phyloP scores from a whole-genome alignment of 2,888 invertebrate genomes.

The Eupithecia abbreviata region DNA sequence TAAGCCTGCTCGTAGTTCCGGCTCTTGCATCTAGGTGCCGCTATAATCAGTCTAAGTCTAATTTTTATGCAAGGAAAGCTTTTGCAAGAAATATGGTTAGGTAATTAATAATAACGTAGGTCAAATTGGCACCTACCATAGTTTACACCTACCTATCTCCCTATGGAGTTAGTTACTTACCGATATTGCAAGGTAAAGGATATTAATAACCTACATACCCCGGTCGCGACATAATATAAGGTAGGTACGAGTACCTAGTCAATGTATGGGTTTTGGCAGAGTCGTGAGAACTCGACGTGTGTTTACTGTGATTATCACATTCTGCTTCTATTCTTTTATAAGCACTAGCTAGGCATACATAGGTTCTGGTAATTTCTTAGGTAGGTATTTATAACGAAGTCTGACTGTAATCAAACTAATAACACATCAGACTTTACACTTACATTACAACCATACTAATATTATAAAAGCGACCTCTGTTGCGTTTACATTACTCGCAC shows the following conservation, averaged over 20 bases:
- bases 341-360: background rate
- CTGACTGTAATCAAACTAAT: background rate
- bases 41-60: background rate
- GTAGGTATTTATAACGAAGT: background rate
- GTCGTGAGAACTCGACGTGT: background rate
- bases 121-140: background rate
- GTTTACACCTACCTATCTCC: background rate
- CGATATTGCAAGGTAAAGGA: background rate
- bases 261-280: background rate
- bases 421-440: background rate
- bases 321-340: background rate
- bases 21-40: background rate
- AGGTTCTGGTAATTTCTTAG: background rate
- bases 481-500: background rate
- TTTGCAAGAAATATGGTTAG: background rate
- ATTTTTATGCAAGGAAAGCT: background rate
- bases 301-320: background rate
- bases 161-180: background rate
- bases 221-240: background rate
- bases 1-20: background rate
- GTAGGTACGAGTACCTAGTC: background rate
- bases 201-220: no score
- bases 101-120: background rate
- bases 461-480: background rate
- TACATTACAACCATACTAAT: background rate